phyloP scores from a whole-genome alignment of 2,888 invertebrate genomes.

The Andrena bucephala region DNA sequence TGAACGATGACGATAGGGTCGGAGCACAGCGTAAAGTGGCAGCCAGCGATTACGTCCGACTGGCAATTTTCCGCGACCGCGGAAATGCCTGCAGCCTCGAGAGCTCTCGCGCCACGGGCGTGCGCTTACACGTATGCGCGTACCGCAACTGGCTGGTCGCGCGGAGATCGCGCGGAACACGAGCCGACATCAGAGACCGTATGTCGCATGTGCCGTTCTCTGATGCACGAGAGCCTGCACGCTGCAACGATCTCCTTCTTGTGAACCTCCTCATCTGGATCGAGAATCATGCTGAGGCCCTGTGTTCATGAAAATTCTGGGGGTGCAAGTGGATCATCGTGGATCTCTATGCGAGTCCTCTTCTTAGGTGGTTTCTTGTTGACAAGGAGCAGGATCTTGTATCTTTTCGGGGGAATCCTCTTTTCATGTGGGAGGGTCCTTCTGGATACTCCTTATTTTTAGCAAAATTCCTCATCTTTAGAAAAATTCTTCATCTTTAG shows the following conservation, averaged over 20 bases:
- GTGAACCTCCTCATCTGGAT: slow-evolving; percentile 5
- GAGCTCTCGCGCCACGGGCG: slow-evolving; percentile 53
- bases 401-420: background rate
- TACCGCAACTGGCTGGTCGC: slow-evolving; percentile 67
- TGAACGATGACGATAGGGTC: slow-evolving; percentile 1
- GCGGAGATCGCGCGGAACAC: slow-evolving; percentile 52
- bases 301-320: too few relatives aligned
- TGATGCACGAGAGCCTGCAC: slow-evolving; percentile 58
- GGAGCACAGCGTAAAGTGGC: slow-evolving; percentile 10
- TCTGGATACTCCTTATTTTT: too few relatives aligned
- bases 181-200: slow-evolving; percentile 55
- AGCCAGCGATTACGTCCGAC: slow-evolving; percentile 26
- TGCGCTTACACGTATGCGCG: slow-evolving; percentile 72
- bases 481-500: too few relatives aligned
- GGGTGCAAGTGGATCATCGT: too few relatives aligned
- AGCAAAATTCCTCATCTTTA: too few relatives aligned
- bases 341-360: too few relatives aligned
- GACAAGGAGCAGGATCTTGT: background rate
- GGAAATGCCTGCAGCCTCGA: slow-evolving; percentile 42
- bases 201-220: slow-evolving; percentile 73
- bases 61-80: slow-evolving; percentile 51
- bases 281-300: background rate
- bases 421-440: background rate
- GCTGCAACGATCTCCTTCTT: slow-evolving; percentile 32
- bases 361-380: too few relatives aligned